These are phyloP conservation scores for Choristoneura fumiferana DNA, from an alignment of 1,140 invertebrate genomes.

Conservation along the genomic window DNA sequence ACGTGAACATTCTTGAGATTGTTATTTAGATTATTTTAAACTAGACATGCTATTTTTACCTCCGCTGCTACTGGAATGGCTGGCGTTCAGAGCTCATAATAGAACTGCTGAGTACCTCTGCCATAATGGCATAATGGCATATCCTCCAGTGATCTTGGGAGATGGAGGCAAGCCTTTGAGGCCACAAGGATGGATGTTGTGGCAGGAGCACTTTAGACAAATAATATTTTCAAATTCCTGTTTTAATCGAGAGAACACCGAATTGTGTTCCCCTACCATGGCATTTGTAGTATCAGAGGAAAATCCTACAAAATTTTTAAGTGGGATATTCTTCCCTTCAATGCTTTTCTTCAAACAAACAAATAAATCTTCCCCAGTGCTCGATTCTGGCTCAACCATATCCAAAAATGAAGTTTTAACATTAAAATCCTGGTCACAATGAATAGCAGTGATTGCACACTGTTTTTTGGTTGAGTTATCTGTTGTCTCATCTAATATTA, in stretches of 20 bases:
- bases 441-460: background rate
- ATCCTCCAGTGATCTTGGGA: slow-evolving; percentile 28
- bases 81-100: too few relatives aligned
- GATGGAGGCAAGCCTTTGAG: slow-evolving; percentile 45
- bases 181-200: slow-evolving; percentile 41
- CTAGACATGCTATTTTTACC: too few relatives aligned
- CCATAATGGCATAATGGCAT: too few relatives aligned
- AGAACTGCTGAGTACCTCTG: too few relatives aligned
- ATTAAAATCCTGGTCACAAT: background rate
- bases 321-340: slow-evolving; percentile 32
- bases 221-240: slow-evolving; percentile 34
- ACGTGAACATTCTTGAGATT: too few relatives aligned
- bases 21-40: too few relatives aligned
- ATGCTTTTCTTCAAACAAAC: background rate
- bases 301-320: slow-evolving; percentile 47
- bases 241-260: slow-evolving; percentile 42
- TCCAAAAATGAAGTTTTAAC: background rate
- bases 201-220: slow-evolving; percentile 53
- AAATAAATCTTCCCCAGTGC: too few relatives aligned
- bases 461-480: background rate
- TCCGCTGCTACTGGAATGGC: too few relatives aligned
- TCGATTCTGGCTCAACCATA: too few relatives aligned
- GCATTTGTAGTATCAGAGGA: slow-evolving; percentile 52
- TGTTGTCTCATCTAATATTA: background rate
- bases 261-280: slow-evolving; percentile 51